phyloP scores from a whole-genome alignment of 2,797 vertebrate genomes.

The Lerista edwardsae region DNA sequence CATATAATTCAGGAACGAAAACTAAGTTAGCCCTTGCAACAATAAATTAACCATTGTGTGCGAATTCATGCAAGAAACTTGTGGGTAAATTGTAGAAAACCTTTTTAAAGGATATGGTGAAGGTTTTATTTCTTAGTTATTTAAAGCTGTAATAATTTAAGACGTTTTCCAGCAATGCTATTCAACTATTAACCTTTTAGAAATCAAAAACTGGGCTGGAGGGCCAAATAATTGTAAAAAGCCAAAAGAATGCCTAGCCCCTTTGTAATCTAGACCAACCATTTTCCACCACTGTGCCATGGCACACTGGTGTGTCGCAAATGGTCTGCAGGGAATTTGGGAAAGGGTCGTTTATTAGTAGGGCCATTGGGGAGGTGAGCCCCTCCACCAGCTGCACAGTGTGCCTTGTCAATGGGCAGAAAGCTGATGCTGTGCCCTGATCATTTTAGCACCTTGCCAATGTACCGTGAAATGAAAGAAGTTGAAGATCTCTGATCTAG shows the following conservation, averaged over 20 bases:
- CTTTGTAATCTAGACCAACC: background rate
- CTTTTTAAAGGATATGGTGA: background rate
- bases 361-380: no score
- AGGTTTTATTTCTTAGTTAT: background rate
- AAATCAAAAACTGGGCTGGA: background rate
- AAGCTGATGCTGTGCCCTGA: no score
- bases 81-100: background rate
- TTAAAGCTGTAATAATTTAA: background rate
- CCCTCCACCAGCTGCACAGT: no score
- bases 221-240: background rate
- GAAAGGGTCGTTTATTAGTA: no score
- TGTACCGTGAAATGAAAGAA: no score
- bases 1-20: conserved; percentile 13
- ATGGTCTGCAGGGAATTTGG: no score
- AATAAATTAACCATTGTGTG: background rate
- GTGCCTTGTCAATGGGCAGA: no score
- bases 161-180: background rate
- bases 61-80: background rate
- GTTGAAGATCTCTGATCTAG: no score
- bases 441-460: no score
- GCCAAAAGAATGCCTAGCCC: background rate
- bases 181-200: background rate
- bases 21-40: background rate
- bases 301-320: no score
- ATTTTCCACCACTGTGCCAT: no score